Percentiles rank a stretch among this genome's conserved stretches.
Conservation (phyloP, 2,888 invertebrate genomes). For the Linnaemya tessellans region DNA sequence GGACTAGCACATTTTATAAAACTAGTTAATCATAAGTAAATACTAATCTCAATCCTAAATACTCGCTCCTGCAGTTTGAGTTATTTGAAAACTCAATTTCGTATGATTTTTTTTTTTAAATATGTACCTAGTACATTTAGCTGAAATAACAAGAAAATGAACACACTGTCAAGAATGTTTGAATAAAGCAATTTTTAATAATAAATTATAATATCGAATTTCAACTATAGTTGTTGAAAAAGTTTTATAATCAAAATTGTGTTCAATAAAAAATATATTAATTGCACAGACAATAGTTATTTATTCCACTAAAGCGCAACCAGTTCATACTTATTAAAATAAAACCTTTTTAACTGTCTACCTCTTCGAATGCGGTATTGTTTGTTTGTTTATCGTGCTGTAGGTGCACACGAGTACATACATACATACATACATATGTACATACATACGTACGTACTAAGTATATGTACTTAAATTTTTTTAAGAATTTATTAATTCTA, state of each 20-base stretch:
- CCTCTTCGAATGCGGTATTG: neutral
- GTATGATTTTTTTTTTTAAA: no score
- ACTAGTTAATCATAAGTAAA: no score
- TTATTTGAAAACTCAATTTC: neutral
- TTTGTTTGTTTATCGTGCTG: neutral
- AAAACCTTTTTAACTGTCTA: neutral
- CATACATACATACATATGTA: neutral
- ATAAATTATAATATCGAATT: constrained; percentile 1
- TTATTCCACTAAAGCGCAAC: constrained; percentile 18
- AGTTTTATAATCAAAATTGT: neutral
- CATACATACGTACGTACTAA: no score
- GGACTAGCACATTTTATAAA: no score
- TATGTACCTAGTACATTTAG: neutral
- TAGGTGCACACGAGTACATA: no score
- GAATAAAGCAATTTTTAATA: neutral
- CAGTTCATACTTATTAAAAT: constrained; percentile 11
- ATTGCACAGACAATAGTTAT: neutral
- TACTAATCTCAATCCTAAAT: no score
- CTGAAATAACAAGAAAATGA: neutral
- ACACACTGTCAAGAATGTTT: neutral
- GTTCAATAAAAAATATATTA: neutral
- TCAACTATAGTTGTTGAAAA: constrained; percentile 1
- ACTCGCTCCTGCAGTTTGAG: no score
- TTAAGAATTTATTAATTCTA: constrained; percentile 4
- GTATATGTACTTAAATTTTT: neutral